phyloP scores from a whole-genome alignment of 2,888 invertebrate species.

The Cosmia pyralina region DNA sequence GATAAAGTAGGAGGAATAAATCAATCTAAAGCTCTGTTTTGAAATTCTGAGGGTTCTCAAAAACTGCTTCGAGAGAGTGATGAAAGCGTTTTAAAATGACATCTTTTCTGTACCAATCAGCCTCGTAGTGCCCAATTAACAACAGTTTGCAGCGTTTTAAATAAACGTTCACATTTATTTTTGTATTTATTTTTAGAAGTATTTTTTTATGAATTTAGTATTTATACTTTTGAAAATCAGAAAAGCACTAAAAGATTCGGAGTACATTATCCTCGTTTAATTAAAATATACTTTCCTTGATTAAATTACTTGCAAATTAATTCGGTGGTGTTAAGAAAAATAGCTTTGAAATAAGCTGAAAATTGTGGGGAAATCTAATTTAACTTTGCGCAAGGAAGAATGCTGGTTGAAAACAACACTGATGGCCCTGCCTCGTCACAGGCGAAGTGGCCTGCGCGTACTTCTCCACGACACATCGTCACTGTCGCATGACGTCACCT shows the following conservation, averaged over 20 bases:
- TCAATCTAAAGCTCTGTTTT: neutral
- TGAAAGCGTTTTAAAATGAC: neutral
- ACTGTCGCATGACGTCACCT: conserved; percentile 69
- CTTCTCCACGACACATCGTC: conserved; percentile 17
- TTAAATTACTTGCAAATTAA: conserved; percentile 17
- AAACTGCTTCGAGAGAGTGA: neutral
- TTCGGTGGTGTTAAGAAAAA: conserved; percentile 15
- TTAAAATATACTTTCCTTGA: neutral
- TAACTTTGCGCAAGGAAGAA: neutral
- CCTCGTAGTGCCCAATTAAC: conserved; percentile 9
- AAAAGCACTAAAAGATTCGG: conserved; percentile 79
- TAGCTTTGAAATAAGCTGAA: neutral
- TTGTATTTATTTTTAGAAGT: conserved; percentile 5
- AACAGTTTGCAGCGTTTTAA: conserved; percentile 2
- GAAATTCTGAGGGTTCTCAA: neutral
- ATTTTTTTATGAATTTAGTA: conserved; percentile 25
- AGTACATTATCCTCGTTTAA: conserved; percentile 58
- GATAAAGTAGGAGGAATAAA: neutral
- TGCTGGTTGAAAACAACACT: conserved; percentile 8
- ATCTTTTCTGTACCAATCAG: neutral
- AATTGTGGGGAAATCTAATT: neutral
- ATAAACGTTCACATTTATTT: conserved; percentile 32
- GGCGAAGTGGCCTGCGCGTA: neutral
- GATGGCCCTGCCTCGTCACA: conserved; percentile 7
- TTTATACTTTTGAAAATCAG: conserved; percentile 67